Conservation (phyloP, 2,888 invertebrate genomes). For the Rapana venosa region DNA sequence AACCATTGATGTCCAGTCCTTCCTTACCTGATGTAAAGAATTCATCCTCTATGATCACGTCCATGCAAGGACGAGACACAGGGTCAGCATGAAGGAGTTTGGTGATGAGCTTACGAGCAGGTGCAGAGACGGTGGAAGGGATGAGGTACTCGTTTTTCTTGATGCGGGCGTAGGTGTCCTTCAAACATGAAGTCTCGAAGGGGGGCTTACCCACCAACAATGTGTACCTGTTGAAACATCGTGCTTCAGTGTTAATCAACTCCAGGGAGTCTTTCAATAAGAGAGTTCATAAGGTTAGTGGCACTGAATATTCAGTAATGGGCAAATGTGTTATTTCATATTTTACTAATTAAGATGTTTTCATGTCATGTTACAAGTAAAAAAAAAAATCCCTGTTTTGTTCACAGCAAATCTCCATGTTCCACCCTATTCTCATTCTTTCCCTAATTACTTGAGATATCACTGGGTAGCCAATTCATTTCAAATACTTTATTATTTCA, state of each 20-base stretch:
- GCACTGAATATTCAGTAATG: too few species aligned
- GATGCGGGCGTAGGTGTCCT: conserved; percentile 96
- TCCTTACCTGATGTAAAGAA: conserved; percentile 75
- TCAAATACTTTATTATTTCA: too few species aligned
- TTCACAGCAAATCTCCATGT: too few species aligned
- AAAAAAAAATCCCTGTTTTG: too few species aligned
- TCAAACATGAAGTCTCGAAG: conserved; percentile 96
- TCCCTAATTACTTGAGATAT: too few species aligned
- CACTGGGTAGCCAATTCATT: too few species aligned
- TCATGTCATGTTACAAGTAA: too few species aligned
- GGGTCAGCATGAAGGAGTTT: conserved; percentile 79
- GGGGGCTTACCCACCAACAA: conserved; percentile 98
- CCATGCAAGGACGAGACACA: conserved; percentile 78
- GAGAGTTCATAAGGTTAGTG: too few species aligned
- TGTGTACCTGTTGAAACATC: conserved; percentile 84
- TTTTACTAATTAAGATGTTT: too few species aligned
- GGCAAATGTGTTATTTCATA: too few species aligned
- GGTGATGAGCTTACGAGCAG: conserved; percentile 77
- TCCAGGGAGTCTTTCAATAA: neutral
- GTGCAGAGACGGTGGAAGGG: conserved; percentile 77
- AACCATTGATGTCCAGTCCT: neutral
- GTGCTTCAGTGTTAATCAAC: neutral
- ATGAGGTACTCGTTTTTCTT: conserved; percentile 94
- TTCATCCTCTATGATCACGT: conserved; percentile 75
- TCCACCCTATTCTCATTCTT: too few species aligned